Evolutionary conservation across 2,888 invertebrate genomes (phyloP), one percentile per base, ranked within the genome.

Genomic region (Lycocerus yunnanus): DNA sequence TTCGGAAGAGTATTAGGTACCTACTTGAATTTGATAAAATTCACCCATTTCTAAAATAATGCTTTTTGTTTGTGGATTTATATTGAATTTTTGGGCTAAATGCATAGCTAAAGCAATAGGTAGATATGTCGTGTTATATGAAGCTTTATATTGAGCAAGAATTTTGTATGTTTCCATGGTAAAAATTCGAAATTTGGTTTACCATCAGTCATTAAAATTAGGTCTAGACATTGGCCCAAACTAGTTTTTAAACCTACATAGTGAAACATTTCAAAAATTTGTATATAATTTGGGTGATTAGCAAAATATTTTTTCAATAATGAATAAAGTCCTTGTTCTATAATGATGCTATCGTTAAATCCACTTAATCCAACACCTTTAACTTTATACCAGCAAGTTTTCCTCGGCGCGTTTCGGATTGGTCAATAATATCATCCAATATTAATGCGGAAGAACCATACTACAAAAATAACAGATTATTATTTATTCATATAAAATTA

Each of bases 31-130:
- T 91, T 99, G 99, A 88, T 94, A 99, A 85, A 97, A 96, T 82
- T 96, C 94, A 43, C 99, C 99, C 92, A 99, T 96, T 88, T 97
- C 93, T 59, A 97, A 85, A 1, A 97, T 88, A 80, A 98, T 95
- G 0, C 91, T 93, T 86, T 95, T 95, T 0, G 96, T 95, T 85
- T 96, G 95, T 76, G 9, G 4, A 2, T 67, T 11, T n/a, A 10
- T 6, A 43, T 67, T 9, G 59, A 9, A 8, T 59, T 68, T 15
- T 8, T 21, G 18, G 10, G 60, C 9, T 68, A 68, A 68, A 59
- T 59, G n/a, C 58, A 59, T 20, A 2, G 58, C 68, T 18, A 68
- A 68, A 16, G 16, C 3, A 58, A 68, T 59, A 2, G 68, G 68
- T 3, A 59, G 18, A 14, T 59, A 14, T 6, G n/a, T 3, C 0